These are phyloP conservation scores for Drosophila multiciliata DNA, from an alignment of 2,888 invertebrate species.

Conservation along the genomic window DNA sequence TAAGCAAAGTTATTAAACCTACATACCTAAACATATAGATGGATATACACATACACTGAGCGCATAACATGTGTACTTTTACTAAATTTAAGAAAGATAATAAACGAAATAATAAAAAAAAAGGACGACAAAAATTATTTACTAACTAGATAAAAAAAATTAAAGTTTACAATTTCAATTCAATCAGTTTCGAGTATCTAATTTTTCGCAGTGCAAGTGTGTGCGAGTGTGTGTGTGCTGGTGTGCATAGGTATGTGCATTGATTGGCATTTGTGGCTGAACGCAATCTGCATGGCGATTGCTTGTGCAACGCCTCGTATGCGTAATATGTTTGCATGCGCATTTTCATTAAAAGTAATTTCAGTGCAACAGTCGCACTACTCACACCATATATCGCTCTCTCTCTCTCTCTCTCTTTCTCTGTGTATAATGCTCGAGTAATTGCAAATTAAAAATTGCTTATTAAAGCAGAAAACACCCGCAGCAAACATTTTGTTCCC, in stretches of 20 bases:
- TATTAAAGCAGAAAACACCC: conserved; percentile 72
- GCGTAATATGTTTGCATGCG: conserved; percentile 71
- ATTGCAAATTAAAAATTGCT: conserved; percentile 81
- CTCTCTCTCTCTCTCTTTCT: background rate
- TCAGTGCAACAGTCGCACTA: conserved; percentile 26
- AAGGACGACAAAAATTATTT: background rate
- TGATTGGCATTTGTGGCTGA: conserved; percentile 55
- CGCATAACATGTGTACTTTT: background rate
- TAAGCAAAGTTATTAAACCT: conserved; percentile 75
- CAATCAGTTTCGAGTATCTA: background rate
- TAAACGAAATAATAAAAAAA: background rate
- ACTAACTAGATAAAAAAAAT: background rate
- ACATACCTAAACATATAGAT: conserved; percentile 26
- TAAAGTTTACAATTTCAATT: background rate
- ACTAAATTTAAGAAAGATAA: background rate
- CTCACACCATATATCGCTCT: no score
- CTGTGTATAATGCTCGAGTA: conserved; percentile 60
- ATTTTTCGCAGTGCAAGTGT: conserved; percentile 4
- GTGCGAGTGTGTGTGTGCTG: background rate
- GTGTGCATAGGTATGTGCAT: conserved; percentile 20
- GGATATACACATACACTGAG: background rate
- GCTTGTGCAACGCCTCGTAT: conserved; percentile 66
- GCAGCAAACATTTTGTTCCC: conserved; percentile 30
- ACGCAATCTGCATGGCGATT: conserved; percentile 31
- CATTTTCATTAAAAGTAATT: conserved; percentile 74